A percentile compares a stretch with the other conserved stretches of the same genome.
Evolutionary conservation across 1,140 invertebrate species (phyloP).

Genomic region (Dolichoris vasculosae): DNA sequence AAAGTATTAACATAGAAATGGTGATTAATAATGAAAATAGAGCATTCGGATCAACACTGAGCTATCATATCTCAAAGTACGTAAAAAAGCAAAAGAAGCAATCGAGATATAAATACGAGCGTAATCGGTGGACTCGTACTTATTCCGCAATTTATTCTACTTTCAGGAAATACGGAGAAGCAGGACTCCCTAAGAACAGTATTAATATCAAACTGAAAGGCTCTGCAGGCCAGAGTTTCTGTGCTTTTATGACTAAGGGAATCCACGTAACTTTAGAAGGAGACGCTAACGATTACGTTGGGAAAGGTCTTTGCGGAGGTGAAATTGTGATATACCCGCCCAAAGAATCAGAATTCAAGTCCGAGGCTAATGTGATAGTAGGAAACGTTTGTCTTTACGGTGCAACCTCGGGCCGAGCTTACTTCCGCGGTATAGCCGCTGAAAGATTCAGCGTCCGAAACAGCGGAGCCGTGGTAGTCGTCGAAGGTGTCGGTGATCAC

Average conservation of each 20-base stretch:
- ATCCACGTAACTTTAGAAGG: constrained; percentile 94
- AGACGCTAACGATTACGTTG: constrained; percentile 99
- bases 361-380: constrained; percentile 96
- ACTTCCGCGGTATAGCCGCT: constrained; percentile 96
- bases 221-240: constrained; percentile 99
- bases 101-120: not conserved
- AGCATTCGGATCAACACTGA: constrained; percentile 94
- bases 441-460: constrained; percentile 99
- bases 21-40: constrained; percentile 93
- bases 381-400: constrained; percentile 99
- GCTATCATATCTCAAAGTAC: constrained; percentile 94
- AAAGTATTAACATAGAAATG: constrained; percentile 84
- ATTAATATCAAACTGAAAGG: constrained; percentile 92
- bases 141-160: not conserved
- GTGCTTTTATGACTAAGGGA: constrained; percentile 96
- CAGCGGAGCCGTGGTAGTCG: constrained; percentile 94
- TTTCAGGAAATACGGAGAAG: constrained; percentile 89
- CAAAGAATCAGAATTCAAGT: constrained; percentile 87
- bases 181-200: constrained; percentile 88
- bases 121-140: not conserved
- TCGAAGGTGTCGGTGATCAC: constrained; percentile 97
- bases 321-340: constrained; percentile 96
- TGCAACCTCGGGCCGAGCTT: constrained; percentile 94
- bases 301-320: constrained; percentile 94
- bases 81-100: constrained; percentile 57